Percentiles rank a stretch among this genome's conserved stretches.
phyloP scores from a whole-genome alignment of 1,140 invertebrate species.

The Drosophila kikkawai region DNA sequence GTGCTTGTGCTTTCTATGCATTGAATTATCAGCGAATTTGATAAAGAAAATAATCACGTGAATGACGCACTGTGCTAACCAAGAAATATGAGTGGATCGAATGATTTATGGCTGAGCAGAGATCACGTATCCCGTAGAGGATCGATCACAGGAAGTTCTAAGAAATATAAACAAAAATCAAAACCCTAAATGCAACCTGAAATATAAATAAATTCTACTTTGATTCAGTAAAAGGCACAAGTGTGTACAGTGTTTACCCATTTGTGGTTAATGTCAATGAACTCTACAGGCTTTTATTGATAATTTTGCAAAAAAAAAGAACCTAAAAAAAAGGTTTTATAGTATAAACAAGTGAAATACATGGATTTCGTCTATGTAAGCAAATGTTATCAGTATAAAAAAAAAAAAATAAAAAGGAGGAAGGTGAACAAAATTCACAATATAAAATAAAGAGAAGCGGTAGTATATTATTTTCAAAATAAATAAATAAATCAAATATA shows the following conservation, averaged over 20 bases:
- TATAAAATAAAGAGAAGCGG: background rate
- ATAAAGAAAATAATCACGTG: conserved; percentile 66
- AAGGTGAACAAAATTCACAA: background rate
- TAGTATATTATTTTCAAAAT: background rate
- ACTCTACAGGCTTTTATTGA: conserved; percentile 41
- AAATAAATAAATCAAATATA: background rate
- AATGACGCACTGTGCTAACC: conserved; percentile 56
- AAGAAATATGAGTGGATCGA: conserved; percentile 54
- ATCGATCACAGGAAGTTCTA: conserved; percentile 13
- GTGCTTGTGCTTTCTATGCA: conserved; percentile 23
- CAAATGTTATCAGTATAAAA: conserved; percentile 51
- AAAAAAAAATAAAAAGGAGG: background rate
- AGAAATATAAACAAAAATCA: background rate
- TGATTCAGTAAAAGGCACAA: background rate
- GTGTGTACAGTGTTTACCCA: background rate
- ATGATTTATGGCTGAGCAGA: conserved; percentile 26
- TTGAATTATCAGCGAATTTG: conserved; percentile 51
- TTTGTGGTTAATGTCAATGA: conserved; percentile 54
- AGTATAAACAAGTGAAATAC: conserved; percentile 14
- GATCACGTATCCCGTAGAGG: conserved; percentile 13
- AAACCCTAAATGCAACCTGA: background rate
- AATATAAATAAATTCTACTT: background rate
- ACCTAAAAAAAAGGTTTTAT: conserved; percentile 30
- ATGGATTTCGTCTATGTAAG: conserved; percentile 18
- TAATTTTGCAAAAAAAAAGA: conserved; percentile 47